phyloP scores from a whole-genome alignment of 2,888 invertebrate genomes.

The Lagria hirta region DNA sequence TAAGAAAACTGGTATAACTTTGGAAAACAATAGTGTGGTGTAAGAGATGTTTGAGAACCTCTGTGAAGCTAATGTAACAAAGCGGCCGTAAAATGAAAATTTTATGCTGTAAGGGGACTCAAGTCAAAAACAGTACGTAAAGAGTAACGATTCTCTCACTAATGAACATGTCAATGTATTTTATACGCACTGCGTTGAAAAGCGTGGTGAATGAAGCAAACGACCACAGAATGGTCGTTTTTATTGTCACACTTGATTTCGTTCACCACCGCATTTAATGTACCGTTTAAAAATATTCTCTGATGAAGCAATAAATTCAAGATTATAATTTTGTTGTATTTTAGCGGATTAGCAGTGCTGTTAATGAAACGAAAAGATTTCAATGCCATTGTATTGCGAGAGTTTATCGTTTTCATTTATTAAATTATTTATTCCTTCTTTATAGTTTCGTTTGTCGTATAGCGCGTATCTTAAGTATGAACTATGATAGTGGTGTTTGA shows the following conservation, averaged over 20 bases:
- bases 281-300: constrained; percentile 7
- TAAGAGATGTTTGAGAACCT: constrained; percentile 4
- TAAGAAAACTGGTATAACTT: too few species aligned
- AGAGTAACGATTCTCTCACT: constrained; percentile 39
- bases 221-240: constrained; percentile 38
- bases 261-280: constrained; percentile 4
- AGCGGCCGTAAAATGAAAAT: constrained; percentile 35
- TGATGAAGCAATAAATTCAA: constrained; percentile 17
- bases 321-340: constrained; percentile 20
- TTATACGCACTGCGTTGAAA: constrained; percentile 39
- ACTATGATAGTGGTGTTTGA: constrained; percentile 12
- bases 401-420: constrained; percentile 16
- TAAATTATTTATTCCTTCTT: constrained; percentile 10
- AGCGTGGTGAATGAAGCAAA: constrained; percentile 47
- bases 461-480: constrained; percentile 4
- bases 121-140: constrained; percentile 38
- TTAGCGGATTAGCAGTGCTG: constrained; percentile 20
- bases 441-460: constrained; percentile 10
- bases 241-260: constrained; percentile 45
- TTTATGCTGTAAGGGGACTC: constrained; percentile 32
- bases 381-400: constrained; percentile 5
- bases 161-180: constrained; percentile 38
- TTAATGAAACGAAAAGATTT: constrained; percentile 10
- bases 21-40: too few species aligned
- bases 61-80: constrained; percentile 15